phyloP scores from a whole-genome alignment of 2,888 invertebrate species.

The Ophion costatus region DNA sequence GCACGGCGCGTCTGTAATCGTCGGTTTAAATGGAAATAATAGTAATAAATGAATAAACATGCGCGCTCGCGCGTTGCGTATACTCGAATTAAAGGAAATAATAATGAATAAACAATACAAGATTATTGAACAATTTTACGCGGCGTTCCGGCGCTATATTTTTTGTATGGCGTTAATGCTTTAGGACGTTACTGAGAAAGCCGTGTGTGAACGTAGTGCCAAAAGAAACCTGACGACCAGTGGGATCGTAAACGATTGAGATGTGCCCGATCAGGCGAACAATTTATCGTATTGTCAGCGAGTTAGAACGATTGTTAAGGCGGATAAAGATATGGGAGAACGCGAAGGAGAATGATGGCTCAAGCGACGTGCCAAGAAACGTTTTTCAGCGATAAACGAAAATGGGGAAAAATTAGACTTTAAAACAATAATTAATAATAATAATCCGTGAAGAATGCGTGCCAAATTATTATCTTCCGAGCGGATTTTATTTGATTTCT shows the following conservation, averaged over 20 bases:
- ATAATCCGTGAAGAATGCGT: constrained; percentile 49
- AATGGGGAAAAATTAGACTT: constrained; percentile 2
- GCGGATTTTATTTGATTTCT: constrained; percentile 21
- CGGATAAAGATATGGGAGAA: not conserved
- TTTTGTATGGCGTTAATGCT: constrained; percentile 75
- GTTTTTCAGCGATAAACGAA: constrained; percentile 64
- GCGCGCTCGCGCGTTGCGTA: constrained; percentile 57
- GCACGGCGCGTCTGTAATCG: constrained; percentile 74
- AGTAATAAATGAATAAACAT: constrained; percentile 41
- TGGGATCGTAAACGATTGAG: constrained; percentile 50
- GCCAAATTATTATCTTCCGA: constrained; percentile 62
- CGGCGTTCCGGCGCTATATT: constrained; percentile 75
- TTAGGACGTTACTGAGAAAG: constrained; percentile 62
- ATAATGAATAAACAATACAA: constrained; percentile 56
- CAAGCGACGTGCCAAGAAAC: constrained; percentile 65
- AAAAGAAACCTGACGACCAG: constrained; percentile 44
- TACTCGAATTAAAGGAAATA: constrained; percentile 62
- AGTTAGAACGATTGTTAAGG: constrained; percentile 8
- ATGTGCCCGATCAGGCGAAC: constrained; percentile 46
- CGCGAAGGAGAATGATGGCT: constrained; percentile 29
- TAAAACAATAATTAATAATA: constrained; percentile 34
- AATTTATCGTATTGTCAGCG: constrained; percentile 25
- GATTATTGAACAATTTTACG: constrained; percentile 65
- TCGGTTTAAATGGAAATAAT: constrained; percentile 35
- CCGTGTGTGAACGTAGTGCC: constrained; percentile 65